Percentiles rank a stretch among this genome's conserved stretches.
Evolutionary conservation across 2,113 vertebrate genomes (phyloP).

Genomic region (Epinephelus lanceolatus): DNA sequence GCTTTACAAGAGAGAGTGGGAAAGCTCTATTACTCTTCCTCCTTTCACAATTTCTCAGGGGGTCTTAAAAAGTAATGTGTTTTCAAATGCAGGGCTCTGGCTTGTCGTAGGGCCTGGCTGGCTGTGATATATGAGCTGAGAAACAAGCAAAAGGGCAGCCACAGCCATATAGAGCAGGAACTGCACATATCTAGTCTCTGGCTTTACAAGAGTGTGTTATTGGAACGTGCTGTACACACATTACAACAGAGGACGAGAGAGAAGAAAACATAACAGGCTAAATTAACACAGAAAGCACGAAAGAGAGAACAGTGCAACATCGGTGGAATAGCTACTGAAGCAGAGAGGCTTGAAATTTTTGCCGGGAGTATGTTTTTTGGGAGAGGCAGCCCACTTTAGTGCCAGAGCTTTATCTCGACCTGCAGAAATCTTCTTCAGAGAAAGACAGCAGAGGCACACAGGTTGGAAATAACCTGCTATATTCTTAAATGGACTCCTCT

Average conservation of each 20-base stretch:
- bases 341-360: neutral
- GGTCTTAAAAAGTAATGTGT: slow-evolving; percentile 81
- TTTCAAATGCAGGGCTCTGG: slow-evolving; percentile 77
- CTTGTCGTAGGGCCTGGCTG: slow-evolving; percentile 55
- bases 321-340: neutral
- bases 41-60: slow-evolving; percentile 76
- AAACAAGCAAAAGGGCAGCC: slow-evolving; percentile 51
- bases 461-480: neutral
- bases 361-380: neutral
- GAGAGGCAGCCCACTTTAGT: neutral
- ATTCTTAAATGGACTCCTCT: neutral
- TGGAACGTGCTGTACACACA: neutral
- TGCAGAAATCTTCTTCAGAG: neutral
- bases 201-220: slow-evolving; percentile 24
- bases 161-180: slow-evolving; percentile 9
- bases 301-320: neutral
- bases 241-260: neutral
- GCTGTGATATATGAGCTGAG: slow-evolving; percentile 70
- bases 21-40: slow-evolving; percentile 78
- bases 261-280: neutral
- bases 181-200: neutral
- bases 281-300: neutral
- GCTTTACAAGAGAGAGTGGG: slow-evolving; percentile 67
- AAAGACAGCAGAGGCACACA: no score
- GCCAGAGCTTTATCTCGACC: neutral